Conservation (phyloP, 2,113 vertebrate genomes). For the Capricornis sumatraensis region DNA sequence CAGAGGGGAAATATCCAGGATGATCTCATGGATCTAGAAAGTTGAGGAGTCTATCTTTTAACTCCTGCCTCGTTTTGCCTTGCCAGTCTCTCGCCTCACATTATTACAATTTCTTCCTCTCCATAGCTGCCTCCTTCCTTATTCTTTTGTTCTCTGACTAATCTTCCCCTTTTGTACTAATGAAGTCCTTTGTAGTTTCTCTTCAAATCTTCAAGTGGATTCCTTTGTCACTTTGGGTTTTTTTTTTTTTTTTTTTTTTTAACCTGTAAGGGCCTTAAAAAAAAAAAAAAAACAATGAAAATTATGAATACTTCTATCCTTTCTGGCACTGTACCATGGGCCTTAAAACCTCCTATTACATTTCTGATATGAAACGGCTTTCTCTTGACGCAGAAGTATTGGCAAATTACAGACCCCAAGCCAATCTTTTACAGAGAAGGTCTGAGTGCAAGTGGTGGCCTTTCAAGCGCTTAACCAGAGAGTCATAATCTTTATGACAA, state of each 20-base stretch:
- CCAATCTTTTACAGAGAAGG: conserved; percentile 81
- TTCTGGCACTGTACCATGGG: conserved; percentile 63
- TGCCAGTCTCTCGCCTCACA: conserved; percentile 10
- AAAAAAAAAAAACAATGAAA: conserved; percentile 54
- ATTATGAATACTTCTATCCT: conserved; percentile 73
- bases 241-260: background rate
- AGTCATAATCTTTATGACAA: conserved; percentile 80
- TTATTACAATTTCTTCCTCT: conserved; percentile 69
- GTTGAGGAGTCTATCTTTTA: conserved; percentile 66
- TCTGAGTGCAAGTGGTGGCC: conserved; percentile 80
- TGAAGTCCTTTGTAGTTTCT: conserved; percentile 78
- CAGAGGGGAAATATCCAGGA: conserved; percentile 28
- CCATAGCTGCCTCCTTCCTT: conserved; percentile 62
- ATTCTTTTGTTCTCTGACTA: conserved; percentile 79
- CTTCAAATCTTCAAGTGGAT: conserved; percentile 73
- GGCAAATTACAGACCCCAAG: conserved; percentile 80
- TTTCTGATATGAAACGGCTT: conserved; percentile 78
- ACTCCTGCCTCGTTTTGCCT: conserved; percentile 57
- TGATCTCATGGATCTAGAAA: conserved; percentile 52
- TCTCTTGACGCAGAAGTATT: conserved; percentile 79
- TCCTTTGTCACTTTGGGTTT: conserved; percentile 59
- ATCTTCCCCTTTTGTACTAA: conserved; percentile 78
- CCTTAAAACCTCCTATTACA: conserved; percentile 76
- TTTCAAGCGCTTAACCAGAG: conserved; percentile 81
- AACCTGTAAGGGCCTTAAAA: conserved; percentile 47